Evolutionary conservation across 1,140 invertebrate species (phyloP).

Genomic region (Reticulitermes speratus): DNA sequence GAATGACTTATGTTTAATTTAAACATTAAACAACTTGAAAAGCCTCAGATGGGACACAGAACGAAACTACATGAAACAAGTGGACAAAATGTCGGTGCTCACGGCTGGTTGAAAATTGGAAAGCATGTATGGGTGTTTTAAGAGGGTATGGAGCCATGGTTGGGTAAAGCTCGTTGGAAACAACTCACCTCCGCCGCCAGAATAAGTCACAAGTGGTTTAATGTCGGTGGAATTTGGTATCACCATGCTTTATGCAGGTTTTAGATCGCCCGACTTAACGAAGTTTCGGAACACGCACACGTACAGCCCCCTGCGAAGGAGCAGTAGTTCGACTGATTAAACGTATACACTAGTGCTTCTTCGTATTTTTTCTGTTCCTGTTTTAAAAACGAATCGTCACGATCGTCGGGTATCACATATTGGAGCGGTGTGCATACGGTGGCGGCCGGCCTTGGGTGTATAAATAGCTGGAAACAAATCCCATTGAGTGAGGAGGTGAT

Average conservation of each 20-base stretch:
- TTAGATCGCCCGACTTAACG: background rate
- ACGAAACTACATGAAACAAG: too few relatives aligned
- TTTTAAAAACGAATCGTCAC: background rate
- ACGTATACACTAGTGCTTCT: background rate
- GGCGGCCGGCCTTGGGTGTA: constrained; percentile 4
- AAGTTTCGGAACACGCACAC: background rate
- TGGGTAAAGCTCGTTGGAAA: background rate
- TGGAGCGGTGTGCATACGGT: background rate
- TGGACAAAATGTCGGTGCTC: too few relatives aligned
- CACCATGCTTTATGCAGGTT: background rate
- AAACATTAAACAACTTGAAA: too few relatives aligned
- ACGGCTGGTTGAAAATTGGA: too few relatives aligned
- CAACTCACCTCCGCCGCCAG: background rate
- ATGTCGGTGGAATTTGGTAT: background rate
- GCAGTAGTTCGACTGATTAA: background rate
- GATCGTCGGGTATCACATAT: background rate
- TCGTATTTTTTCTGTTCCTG: background rate
- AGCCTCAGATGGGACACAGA: too few relatives aligned
- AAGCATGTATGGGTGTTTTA: background rate
- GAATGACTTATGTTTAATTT: too few relatives aligned
- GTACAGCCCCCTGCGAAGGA: too few relatives aligned
- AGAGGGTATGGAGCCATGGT: background rate
- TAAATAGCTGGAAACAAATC: background rate
- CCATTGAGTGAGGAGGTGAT: constrained; percentile 6
- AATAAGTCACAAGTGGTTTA: background rate